These are phyloP conservation scores for Pseudochromis fuscus DNA, from an alignment of 2,797 vertebrate genomes.

Conservation along the genomic window DNA sequence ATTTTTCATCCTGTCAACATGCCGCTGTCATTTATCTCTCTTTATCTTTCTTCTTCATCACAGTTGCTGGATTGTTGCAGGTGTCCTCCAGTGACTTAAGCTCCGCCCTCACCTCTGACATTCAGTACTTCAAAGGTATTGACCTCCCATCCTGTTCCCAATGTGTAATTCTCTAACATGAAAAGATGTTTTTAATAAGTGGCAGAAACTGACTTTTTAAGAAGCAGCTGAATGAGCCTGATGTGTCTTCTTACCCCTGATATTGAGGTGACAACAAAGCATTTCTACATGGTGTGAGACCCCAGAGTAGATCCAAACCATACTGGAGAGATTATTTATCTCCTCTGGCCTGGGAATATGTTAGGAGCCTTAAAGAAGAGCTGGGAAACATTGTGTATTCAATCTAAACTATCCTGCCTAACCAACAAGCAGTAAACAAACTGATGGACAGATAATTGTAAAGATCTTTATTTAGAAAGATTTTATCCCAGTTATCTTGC, in stretches of 20 bases:
- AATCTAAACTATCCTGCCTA: not conserved
- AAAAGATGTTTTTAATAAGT: not conserved
- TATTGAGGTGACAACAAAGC: not conserved
- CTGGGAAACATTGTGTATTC: not conserved
- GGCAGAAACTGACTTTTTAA: not conserved
- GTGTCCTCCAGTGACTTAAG: conserved; percentile 90
- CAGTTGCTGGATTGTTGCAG: conserved; percentile 92
- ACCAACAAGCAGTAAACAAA: not conserved
- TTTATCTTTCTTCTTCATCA: conserved; percentile 20
- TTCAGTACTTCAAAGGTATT: conserved; percentile 96
- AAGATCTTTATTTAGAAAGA: not conserved
- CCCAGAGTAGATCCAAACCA: not conserved
- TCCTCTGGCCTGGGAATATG: not conserved
- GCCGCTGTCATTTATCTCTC: conserved; percentile 8
- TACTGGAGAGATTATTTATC: not conserved
- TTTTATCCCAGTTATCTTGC: too few relatives aligned
- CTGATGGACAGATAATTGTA: not conserved
- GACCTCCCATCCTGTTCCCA: not conserved
- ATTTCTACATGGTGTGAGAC: not conserved
- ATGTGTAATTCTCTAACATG: too few relatives aligned
- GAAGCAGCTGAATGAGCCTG: not conserved
- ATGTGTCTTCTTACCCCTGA: not conserved
- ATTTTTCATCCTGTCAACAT: conserved; percentile 12
- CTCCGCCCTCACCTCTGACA: conserved; percentile 91
- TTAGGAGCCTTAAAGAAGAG: not conserved